Conservation (phyloP, 2,113 vertebrate species). For the Isichthys henryi region DNA sequence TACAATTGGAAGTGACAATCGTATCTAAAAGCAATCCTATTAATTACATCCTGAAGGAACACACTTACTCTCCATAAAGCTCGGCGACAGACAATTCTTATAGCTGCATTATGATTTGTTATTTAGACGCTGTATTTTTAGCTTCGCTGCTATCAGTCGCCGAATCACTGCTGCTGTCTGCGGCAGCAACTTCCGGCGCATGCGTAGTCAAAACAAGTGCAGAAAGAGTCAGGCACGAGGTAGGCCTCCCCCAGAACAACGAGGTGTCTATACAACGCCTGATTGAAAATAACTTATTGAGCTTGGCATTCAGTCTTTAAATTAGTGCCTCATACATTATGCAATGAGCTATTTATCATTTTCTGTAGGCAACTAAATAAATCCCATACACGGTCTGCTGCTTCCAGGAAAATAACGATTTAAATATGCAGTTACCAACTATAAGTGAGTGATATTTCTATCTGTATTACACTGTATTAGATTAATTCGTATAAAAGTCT, state of each 20-base stretch:
- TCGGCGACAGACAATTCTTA: slow-evolving; percentile 55
- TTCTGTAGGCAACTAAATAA: background rate
- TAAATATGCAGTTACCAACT: background rate
- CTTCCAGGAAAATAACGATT: background rate
- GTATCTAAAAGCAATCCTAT: background rate
- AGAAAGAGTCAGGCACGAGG: slow-evolving; percentile 28
- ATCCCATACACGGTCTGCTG: background rate
- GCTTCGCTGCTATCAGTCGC: slow-evolving; percentile 51
- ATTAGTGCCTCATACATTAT: background rate
- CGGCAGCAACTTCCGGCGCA: slow-evolving; percentile 68
- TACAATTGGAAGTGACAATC: background rate
- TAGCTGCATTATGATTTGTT: slow-evolving; percentile 58
- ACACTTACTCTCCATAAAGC: slow-evolving; percentile 63
- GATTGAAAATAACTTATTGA: slow-evolving; percentile 16
- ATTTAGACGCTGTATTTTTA: slow-evolving; percentile 43
- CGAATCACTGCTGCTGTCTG: slow-evolving; percentile 75
- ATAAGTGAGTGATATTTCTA: background rate
- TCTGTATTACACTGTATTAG: background rate
- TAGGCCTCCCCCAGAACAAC: slow-evolving; percentile 17
- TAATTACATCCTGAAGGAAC: slow-evolving; percentile 15
- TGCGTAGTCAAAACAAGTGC: slow-evolving; percentile 43
- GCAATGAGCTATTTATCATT: background rate
- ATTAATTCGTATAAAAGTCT: background rate
- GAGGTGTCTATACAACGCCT: slow-evolving; percentile 26
- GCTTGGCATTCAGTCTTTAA: background rate